These are phyloP conservation scores for Puffinus mauretanicus DNA, from an alignment of 2,113 vertebrate genomes.

Conservation along the genomic window DNA sequence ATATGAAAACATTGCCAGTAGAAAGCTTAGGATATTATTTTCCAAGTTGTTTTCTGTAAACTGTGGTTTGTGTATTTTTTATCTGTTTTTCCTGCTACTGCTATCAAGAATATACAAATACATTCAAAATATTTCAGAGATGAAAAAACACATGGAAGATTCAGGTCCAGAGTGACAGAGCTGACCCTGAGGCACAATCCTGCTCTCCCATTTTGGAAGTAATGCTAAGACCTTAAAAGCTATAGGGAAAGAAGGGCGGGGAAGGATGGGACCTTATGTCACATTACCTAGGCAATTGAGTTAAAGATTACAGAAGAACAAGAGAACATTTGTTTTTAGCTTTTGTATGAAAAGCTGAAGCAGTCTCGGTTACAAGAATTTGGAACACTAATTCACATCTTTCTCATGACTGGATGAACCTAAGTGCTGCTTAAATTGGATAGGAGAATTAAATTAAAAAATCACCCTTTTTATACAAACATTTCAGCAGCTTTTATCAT, in stretches of 20 bases:
- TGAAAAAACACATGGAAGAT: neutral
- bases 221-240: neutral
- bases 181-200: neutral
- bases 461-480: neutral
- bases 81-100: neutral
- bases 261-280: neutral
- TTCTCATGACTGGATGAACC: neutral
- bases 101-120: neutral
- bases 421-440: neutral
- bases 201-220: neutral
- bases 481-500: neutral
- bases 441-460: neutral
- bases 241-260: rapidly evolving
- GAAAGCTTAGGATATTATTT: neutral
- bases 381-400: slow-evolving; percentile 12
- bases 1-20: neutral
- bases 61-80: neutral
- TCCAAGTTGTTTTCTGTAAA: neutral
- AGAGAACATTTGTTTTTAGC: neutral
- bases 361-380: slow-evolving; percentile 6
- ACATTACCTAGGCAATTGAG: neutral
- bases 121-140: neutral
- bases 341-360: neutral
- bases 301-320: slow-evolving; percentile 35
- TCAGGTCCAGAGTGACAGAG: neutral